Conservation (phyloP, 2,888 invertebrate species). For the Rhopalosiphum nymphaeae region DNA sequence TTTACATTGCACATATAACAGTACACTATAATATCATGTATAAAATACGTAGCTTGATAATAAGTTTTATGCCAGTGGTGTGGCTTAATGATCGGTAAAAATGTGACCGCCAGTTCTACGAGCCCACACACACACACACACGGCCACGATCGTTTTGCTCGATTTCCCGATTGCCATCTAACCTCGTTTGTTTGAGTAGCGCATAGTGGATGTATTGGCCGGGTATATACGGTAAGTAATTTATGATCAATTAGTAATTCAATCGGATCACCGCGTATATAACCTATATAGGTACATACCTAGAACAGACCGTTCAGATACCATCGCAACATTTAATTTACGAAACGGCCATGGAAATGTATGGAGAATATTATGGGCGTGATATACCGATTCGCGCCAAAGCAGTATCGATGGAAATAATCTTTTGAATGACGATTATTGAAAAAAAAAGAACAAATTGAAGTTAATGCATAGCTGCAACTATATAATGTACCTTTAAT, state of each 20-base stretch:
- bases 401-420: neutral
- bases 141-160: constrained; percentile 25
- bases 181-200: constrained; percentile 38
- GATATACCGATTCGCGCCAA: neutral
- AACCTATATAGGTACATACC: neutral
- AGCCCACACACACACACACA: neutral
- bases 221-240: neutral
- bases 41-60: neutral
- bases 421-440: neutral
- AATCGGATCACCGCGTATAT: constrained; percentile 2
- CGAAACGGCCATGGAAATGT: neutral
- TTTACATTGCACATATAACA: neutral
- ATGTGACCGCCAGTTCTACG: neutral
- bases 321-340: neutral
- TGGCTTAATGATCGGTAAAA: neutral
- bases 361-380: neutral
- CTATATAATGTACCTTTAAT: neutral
- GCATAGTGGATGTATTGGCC: neutral
- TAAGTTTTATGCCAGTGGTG: neutral
- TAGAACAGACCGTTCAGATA: constrained; percentile 5
- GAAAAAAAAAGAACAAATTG: neutral
- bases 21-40: neutral
- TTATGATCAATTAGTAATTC: constrained; percentile 46
- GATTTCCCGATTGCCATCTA: constrained; percentile 48
- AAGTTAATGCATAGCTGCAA: neutral